These are phyloP conservation scores for Melinaea marsaeus DNA, from an alignment of 2,888 invertebrate species.

Conservation along the genomic window DNA sequence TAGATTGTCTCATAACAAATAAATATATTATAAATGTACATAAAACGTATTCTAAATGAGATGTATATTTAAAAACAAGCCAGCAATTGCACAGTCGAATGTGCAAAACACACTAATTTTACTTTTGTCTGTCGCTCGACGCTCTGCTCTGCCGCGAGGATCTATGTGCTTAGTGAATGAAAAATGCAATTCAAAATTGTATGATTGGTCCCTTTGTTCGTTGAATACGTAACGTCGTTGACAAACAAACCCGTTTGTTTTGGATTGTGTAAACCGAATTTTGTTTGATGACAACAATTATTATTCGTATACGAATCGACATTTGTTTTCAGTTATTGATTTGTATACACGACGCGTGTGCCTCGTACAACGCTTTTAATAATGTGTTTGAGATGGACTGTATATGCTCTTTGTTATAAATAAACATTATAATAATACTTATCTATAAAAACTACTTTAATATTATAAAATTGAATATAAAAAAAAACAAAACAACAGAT, in stretches of 20 bases:
- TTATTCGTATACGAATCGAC: constrained; percentile 20
- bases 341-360: neutral
- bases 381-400: no score
- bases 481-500: neutral
- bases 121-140: constrained; percentile 29
- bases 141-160: constrained; percentile 19
- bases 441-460: no score
- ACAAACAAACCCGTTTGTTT: constrained; percentile 29
- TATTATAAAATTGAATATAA: no score
- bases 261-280: constrained; percentile 20
- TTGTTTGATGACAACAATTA: constrained; percentile 28
- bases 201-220: constrained; percentile 38
- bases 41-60: constrained; percentile 7
- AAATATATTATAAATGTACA: no score
- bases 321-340: constrained; percentile 19
- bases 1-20: no score
- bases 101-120: constrained; percentile 37
- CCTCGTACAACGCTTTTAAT: neutral
- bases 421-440: no score
- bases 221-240: constrained; percentile 29
- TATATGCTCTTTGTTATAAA: no score
- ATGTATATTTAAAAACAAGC: constrained; percentile 26
- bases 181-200: constrained; percentile 37
- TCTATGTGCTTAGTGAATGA: constrained; percentile 36
- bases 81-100: constrained; percentile 33